Percentiles rank a stretch among this genome's conserved stretches.
These are phyloP conservation scores for Philaenus spumarius DNA, from an alignment of 1,140 invertebrate species.

Conservation along the genomic window DNA sequence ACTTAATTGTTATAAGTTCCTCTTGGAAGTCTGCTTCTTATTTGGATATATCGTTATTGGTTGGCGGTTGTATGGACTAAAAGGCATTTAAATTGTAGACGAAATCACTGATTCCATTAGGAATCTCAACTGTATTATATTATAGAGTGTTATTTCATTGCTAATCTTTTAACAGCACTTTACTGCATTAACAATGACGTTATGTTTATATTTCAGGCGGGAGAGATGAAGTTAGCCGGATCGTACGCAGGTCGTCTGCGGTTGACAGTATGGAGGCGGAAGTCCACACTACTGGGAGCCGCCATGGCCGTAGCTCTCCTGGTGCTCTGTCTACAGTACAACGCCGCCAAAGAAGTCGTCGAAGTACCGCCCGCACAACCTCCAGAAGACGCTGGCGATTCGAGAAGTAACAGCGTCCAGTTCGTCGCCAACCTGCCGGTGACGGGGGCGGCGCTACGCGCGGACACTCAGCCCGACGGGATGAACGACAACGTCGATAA, in stretches of 20 bases:
- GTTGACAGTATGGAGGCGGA: slow-evolving; percentile 33
- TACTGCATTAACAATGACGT: too few species aligned
- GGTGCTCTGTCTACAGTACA: slow-evolving; percentile 35
- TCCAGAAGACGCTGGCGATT: background rate
- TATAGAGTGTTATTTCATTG: too few species aligned
- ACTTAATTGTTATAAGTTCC: too few species aligned
- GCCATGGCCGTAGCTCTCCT: slow-evolving; percentile 25
- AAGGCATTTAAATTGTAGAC: too few species aligned
- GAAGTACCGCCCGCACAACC: background rate
- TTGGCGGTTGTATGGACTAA: too few species aligned
- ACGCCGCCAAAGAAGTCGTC: slow-evolving; percentile 16
- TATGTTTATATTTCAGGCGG: background rate
- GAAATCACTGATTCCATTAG: too few species aligned
- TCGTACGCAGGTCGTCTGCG: slow-evolving; percentile 33
- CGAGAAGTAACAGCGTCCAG: slow-evolving; percentile 19
- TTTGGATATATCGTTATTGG: too few species aligned
- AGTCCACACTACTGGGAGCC: slow-evolving; percentile 31
- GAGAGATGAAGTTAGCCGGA: slow-evolving; percentile 23
- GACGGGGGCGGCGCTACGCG: background rate
- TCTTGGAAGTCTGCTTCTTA: too few species aligned
- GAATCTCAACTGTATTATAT: too few species aligned
- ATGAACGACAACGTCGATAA: background rate
- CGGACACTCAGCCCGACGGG: background rate
- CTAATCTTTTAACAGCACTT: too few species aligned
- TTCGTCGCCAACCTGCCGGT: slow-evolving; percentile 19